These are phyloP conservation scores for Drosophila pseudoananassae DNA, from an alignment of 1,140 invertebrate genomes.

Conservation along the genomic window DNA sequence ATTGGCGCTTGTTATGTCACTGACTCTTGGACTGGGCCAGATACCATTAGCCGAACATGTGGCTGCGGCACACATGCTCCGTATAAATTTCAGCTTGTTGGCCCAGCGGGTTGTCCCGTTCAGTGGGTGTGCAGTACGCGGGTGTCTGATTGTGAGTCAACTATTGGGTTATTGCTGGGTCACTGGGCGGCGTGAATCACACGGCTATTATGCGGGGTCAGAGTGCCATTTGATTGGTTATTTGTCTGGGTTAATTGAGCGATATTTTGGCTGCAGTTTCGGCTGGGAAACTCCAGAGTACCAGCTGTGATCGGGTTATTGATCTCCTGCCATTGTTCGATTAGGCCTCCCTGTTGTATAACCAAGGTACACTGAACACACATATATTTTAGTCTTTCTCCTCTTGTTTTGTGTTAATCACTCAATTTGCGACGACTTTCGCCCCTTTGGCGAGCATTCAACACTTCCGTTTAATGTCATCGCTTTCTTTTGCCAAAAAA, in stretches of 20 bases:
- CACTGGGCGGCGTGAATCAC: slow-evolving; percentile 48
- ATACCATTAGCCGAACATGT: slow-evolving; percentile 41
- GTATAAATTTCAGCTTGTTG: slow-evolving; percentile 33
- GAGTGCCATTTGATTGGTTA: slow-evolving; percentile 41
- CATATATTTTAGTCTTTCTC: slow-evolving; percentile 6
- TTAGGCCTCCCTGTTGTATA: slow-evolving; percentile 12
- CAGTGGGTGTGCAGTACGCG: slow-evolving; percentile 29
- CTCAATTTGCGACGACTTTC: slow-evolving; percentile 59
- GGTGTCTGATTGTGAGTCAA: slow-evolving; percentile 32
- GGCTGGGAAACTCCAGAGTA: slow-evolving; percentile 22
- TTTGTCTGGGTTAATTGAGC: slow-evolving; percentile 41
- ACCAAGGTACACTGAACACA: neutral
- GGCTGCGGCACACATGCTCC: slow-evolving; percentile 11
- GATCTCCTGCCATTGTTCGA: slow-evolving; percentile 18
- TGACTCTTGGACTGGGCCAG: slow-evolving; percentile 16
- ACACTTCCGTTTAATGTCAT: slow-evolving; percentile 64
- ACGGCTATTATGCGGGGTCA: slow-evolving; percentile 46
- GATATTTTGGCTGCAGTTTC: slow-evolving; percentile 20
- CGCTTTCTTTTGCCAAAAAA: slow-evolving; percentile 67
- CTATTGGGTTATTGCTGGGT: slow-evolving; percentile 30
- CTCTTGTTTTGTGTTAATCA: slow-evolving; percentile 25
- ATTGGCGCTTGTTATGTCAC: slow-evolving; percentile 71
- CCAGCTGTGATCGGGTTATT: slow-evolving; percentile 13
- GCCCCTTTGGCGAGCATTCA: slow-evolving; percentile 48
- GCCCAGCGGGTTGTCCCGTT: slow-evolving; percentile 36